Evolutionary conservation across 2,888 invertebrate species (phyloP), one percentile per base, ranked within the genome.

Genomic region (Apomyelois bistriatella): DNA sequence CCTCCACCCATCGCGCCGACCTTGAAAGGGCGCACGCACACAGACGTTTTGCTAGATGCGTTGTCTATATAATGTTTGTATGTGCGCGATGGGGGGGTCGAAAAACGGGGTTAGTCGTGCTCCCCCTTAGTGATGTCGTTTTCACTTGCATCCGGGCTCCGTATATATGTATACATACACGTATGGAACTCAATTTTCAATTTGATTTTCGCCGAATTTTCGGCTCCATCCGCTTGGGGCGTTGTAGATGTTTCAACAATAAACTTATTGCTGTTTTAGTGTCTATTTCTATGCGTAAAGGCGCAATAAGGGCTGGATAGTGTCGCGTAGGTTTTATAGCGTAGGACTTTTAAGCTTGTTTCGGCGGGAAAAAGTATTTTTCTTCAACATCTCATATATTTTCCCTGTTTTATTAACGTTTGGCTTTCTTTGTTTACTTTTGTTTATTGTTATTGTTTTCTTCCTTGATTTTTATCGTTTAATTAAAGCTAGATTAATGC

Each of bases 91-190:
- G 63, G 71, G 62, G 64, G 62, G 52, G 64, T 61, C 61, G 58
- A 62, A 66, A 82, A 86, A 86, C 81, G 85, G 88, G 86, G 86
- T 85, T 86, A 84, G 76, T 84, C 79, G 76, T 66, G 60, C 68
- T 69, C 69, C 62, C 61, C 68, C 62, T 59, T 58, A 59, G 60
- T 68, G 74, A 78, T 75, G 79, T 78, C 81, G 86, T 82, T 84
- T 79, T 82, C 79, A 81, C 90, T 86, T 90, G 90, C 90, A 90
- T 89, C 86, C 88, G 85, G 84, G 78, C 75, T 53, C 41, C 17
- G 16, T 53, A 56, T 55, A 55, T 47, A 73, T 67, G 67, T 72
- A 70, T 66, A 38, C 7, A 15, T n/a, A 70, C 60, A 74, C 67
- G 67, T 72, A 69, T 66, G 66, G 66, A 74, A 74, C 72, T 74